phyloP scores from a whole-genome alignment of 2,113 vertebrate species.

The Poecilia latipinna region DNA sequence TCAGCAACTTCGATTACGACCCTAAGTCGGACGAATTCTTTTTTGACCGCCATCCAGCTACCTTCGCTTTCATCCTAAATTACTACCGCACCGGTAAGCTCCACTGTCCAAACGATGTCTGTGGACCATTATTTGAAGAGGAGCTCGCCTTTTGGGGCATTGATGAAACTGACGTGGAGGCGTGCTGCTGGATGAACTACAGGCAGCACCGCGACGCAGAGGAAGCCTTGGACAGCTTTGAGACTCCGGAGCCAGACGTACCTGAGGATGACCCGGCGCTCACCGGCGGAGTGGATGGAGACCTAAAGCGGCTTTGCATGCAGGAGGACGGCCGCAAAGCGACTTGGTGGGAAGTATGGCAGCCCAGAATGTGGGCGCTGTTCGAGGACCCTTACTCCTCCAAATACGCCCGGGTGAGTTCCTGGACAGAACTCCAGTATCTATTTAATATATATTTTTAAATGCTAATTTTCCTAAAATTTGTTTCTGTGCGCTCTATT shows the following conservation, averaged over 20 bases:
- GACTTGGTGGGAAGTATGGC: slow-evolving; percentile 89
- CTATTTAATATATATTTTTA: too few species aligned
- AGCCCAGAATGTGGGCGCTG: slow-evolving; percentile 92
- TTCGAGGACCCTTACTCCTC: slow-evolving; percentile 98
- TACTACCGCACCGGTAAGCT: slow-evolving; percentile 98
- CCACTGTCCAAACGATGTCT: slow-evolving; percentile 96
- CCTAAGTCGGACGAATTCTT: slow-evolving; percentile 93
- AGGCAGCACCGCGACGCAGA: slow-evolving; percentile 97
- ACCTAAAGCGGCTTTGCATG: slow-evolving; percentile 85
- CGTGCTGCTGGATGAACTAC: slow-evolving; percentile 99
- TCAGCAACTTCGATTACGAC: slow-evolving; percentile 90
- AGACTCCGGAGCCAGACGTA: slow-evolving; percentile 85
- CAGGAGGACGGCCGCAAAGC: slow-evolving; percentile 79
- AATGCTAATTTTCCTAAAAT: background rate
- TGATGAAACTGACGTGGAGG: slow-evolving; percentile 98
- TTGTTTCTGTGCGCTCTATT: background rate
- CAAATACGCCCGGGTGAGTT: slow-evolving; percentile 90
- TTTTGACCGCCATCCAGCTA: slow-evolving; percentile 95
- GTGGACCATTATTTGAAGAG: slow-evolving; percentile 96
- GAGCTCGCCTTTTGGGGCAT: slow-evolving; percentile 99
- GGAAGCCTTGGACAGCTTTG: slow-evolving; percentile 95
- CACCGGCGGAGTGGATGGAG: slow-evolving; percentile 85
- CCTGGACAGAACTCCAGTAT: background rate
- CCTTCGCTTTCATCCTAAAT: slow-evolving; percentile 97
- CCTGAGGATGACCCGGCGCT: slow-evolving; percentile 85